Percentiles rank a stretch among this genome's conserved stretches.
Evolutionary conservation across 2,113 vertebrate genomes (phyloP).

Genomic region (Semnornis frantzii): DNA sequence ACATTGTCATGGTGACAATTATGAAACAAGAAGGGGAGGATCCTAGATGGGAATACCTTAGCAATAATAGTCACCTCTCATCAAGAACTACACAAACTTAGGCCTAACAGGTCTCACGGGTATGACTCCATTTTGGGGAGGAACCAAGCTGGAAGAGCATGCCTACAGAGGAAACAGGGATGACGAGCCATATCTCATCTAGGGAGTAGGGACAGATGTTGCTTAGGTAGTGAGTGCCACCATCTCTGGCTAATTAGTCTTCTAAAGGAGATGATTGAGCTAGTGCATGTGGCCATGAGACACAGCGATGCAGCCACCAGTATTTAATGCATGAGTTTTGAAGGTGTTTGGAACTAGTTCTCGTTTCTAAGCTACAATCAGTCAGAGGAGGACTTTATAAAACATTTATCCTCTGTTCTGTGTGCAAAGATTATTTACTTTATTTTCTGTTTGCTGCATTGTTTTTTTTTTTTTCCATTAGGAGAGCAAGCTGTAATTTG

Average conservation of each 20-base stretch:
- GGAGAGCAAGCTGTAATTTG: not conserved
- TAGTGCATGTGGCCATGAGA: not conserved
- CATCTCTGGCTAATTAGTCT: not conserved
- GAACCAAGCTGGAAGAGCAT: not conserved
- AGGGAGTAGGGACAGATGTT: not conserved
- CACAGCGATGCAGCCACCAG: not conserved
- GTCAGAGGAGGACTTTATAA: not conserved
- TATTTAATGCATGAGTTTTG: not conserved
- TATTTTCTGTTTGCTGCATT: not conserved
- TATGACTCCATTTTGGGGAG: not conserved
- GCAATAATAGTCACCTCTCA: not conserved
- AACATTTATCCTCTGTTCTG: not conserved
- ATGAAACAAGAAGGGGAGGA: conserved; percentile 30
- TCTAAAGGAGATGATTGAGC: not conserved
- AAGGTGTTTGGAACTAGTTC: not conserved
- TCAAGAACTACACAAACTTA: not conserved
- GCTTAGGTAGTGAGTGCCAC: not conserved
- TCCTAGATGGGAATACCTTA: conserved; percentile 15
- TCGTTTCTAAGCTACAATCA: not conserved
- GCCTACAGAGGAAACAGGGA: not conserved
- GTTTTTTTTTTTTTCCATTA: not conserved
- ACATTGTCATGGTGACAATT: conserved; percentile 63
- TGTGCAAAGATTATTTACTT: not conserved
- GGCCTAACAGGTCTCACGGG: not conserved
- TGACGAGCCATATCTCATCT: not conserved